Evolutionary conservation across 92 coral and sea anemone genomes (phyloP).

Genomic region (Porites cylindrica): DNA sequence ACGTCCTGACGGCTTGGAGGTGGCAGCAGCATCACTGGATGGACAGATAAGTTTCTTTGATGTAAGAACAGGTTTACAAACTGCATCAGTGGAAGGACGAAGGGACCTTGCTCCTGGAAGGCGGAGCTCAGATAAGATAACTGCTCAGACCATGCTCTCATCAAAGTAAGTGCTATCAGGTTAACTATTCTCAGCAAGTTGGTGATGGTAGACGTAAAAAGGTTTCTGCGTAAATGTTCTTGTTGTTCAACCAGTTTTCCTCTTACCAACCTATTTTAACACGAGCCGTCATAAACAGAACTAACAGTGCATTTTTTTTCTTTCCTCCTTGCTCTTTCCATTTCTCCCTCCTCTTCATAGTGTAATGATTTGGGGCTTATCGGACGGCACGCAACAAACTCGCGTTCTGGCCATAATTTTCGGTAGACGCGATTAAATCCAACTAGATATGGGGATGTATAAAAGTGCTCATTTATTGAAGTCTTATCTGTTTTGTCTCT

Average conservation of each 20-base stretch:
- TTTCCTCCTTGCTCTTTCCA: too few species aligned
- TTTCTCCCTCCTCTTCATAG: too few species aligned
- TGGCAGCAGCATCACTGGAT: slow-evolving; percentile 93
- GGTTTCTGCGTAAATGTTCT: too few species aligned
- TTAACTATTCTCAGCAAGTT: neutral
- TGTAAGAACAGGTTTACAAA: slow-evolving; percentile 79
- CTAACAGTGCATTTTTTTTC: too few species aligned
- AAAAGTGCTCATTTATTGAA: neutral
- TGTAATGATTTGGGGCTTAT: too few species aligned
- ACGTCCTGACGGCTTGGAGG: slow-evolving; percentile 93
- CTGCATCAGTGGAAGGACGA: slow-evolving; percentile 91
- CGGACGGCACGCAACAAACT: too few species aligned
- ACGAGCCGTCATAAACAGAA: too few species aligned
- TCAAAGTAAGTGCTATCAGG: slow-evolving; percentile 78
- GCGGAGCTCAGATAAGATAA: slow-evolving; percentile 77
- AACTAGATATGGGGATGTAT: neutral
- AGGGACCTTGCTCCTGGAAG: slow-evolving; percentile 88
- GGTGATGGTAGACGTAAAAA: too few species aligned
- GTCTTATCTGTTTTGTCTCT: slow-evolving; percentile 1
- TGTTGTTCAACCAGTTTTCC: too few species aligned
- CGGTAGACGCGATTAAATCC: too few species aligned
- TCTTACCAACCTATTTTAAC: too few species aligned
- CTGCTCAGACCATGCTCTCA: slow-evolving; percentile 86
- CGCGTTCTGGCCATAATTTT: too few species aligned
- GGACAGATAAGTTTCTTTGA: slow-evolving; percentile 96